Evolutionary conservation across 2,113 vertebrate genomes (phyloP), one percentile per base, ranked within the genome.

Genomic region (Tachycineta bicolor): DNA sequence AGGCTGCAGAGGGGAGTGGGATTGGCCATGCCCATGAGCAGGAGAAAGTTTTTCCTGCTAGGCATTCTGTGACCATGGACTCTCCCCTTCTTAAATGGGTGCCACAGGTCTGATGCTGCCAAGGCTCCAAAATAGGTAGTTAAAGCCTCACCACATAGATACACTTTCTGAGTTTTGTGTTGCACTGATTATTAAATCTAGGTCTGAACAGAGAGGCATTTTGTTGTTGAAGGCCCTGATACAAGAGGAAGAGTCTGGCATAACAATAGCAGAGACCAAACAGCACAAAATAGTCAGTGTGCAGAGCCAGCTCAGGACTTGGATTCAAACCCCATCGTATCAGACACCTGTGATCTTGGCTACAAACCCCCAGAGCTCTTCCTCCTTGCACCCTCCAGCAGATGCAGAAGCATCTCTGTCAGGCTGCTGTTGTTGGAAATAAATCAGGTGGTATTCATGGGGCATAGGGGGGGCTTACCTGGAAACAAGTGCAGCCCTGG

Each of bases 141-240:
- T 50, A 55, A 3, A 67, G 16, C 5, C 41, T 73, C 34, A 71
- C 22, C 0, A 0, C 47, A 21, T 1, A 1, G 43, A n/a, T 23
- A 25, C 0, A 9, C 17, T 82, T 74, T 74, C 62, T 71, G 33
- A 71, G 39, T 56, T 59, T 39, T 24, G 41, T 43, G 10, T 52
- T 14, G 3, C 2, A 1, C 15, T 58, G 14, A 25, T 69, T 46
- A 58, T 31, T 25, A 86, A 73, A 7, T 18, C 44, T 69, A 70
- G 14, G 28, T 37, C 34, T 60, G 24, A 86, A 41, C 14, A 88
- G 68, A 39, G 2, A 41, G 26, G 7, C 6, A 15, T 67, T 78
- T 82, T 81, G 10, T 26, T 75, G 10, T 23, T 44, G 44, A 68
- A n/a, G 31, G 9, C 5, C 56, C 21, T 2, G 6, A 23, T 19